Base-by-base conservation (phyloP, 2,888 invertebrate species). In the Callyntrura sp. region DNA sequence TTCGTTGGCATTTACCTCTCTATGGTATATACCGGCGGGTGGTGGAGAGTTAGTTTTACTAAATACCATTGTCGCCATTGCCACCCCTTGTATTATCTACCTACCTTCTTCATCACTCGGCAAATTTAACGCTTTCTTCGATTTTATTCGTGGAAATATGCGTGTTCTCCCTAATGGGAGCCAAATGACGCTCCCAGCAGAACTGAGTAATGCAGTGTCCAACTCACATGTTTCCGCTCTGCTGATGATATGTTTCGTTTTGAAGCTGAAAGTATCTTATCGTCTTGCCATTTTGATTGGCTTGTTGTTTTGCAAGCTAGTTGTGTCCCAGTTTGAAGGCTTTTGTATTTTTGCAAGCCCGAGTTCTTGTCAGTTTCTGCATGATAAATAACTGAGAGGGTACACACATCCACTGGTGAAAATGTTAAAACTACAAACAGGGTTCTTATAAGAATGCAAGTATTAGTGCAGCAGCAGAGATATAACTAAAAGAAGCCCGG, bases 121-220 rank as follows among this genome's bases (percentile, higher is more conserved):
- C 11, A 57, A 35, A 45, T 73, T 9, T n/a, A 51, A 8, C 25
- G n/a, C 35, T n/a, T 17, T 35, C 0, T 70, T 11, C n/a, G 68
- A 70, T 70, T 70, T 70, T 43, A n/a, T 70, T 70, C 68, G 43
- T 45, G 45, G 48, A 48, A 65, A 25, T 81, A 28, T 62, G 76
- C 17, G 11, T 48, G 51, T 35, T 48, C 1, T 48, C 14, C 48
- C 17, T 28, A 23, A 17, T 82, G 70, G 62, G 51, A 79, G 43
- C 79, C 55, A 60, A 78, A 82, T 88, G 73, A 88, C 87, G 87
- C 68, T 76, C 76, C 45, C 78, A 62, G 85, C 78, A 76, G 85
- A 82, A 70, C 70, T 88, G 88, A 88, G 88, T 78, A 88, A 88
- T 88, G 88, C 78, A 84, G 84, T 88, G 78, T 70, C 12, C 87